A percentile compares a stretch with the other conserved stretches of the same genome.
These are phyloP conservation scores for Netelia virgata DNA, from an alignment of 2,888 invertebrate species.

Conservation along the genomic window DNA sequence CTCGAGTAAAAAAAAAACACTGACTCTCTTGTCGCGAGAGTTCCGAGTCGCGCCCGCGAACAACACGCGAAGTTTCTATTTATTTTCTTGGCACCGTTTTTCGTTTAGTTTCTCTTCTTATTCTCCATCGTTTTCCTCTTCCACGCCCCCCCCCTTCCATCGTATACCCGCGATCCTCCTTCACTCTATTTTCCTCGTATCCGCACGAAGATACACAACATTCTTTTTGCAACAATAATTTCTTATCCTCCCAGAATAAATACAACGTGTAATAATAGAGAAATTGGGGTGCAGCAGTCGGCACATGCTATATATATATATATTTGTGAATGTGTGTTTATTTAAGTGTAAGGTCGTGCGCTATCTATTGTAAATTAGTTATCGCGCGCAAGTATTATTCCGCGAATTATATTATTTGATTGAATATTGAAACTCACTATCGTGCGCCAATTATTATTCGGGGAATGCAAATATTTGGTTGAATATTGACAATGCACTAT, in stretches of 20 bases:
- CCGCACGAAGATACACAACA: constrained; percentile 17
- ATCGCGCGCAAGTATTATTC: too few species aligned
- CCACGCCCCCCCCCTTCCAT: too few species aligned
- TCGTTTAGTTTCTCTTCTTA: constrained; percentile 34
- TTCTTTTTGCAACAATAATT: constrained; percentile 37
- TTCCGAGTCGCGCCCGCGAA: constrained; percentile 42
- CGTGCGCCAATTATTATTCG: too few species aligned
- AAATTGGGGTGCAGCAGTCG: not conserved
- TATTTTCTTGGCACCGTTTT: constrained; percentile 65
- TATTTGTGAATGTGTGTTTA: not conserved
- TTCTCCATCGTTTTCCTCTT: constrained; percentile 9
- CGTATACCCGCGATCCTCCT: not conserved
- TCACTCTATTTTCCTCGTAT: constrained; percentile 41
- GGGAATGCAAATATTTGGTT: too few species aligned
- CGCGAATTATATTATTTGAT: too few species aligned
- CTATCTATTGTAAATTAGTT: too few species aligned
- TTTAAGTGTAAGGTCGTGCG: too few species aligned
- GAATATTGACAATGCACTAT: too few species aligned
- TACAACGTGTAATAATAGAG: constrained; percentile 24
- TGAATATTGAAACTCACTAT: too few species aligned
- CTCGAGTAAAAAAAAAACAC: constrained; percentile 12
- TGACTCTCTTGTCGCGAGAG: constrained; percentile 39
- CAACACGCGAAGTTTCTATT: constrained; percentile 58
- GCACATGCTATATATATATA: not conserved
- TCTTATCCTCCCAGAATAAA: constrained; percentile 39